These are phyloP conservation scores for Silurus aristotelis DNA, from an alignment of 2,797 vertebrate genomes.

Conservation along the genomic window DNA sequence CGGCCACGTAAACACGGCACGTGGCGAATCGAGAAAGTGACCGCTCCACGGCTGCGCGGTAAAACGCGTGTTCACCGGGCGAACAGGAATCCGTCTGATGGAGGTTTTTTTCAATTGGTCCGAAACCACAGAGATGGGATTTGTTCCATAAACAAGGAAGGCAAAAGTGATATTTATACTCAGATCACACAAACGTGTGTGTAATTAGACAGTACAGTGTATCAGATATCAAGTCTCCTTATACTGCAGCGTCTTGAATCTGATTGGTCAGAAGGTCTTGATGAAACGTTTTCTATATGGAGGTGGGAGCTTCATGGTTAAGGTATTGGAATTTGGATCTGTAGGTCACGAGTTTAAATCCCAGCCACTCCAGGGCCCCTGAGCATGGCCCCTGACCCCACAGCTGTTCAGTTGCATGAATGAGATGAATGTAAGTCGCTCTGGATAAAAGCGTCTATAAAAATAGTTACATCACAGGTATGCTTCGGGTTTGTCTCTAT, in stretches of 20 bases:
- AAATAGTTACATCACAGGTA: neutral
- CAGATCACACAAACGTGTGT: neutral
- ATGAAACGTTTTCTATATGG: too few species aligned
- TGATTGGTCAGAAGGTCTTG: neutral
- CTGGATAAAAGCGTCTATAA: neutral
- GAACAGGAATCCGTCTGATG: neutral
- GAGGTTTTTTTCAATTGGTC: neutral
- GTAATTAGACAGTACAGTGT: neutral
- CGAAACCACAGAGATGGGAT: neutral
- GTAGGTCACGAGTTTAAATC: too few species aligned
- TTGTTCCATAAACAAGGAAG: neutral
- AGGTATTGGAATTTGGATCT: too few species aligned
- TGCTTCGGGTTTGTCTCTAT: neutral
- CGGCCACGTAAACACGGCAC: neutral
- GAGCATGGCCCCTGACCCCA: too few species aligned
- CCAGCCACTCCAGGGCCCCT: too few species aligned
- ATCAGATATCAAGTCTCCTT: neutral
- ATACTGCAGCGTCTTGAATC: neutral
- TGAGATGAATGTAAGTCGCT: too few species aligned
- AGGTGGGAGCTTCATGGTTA: too few species aligned
- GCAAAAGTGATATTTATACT: neutral
- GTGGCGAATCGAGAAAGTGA: neutral
- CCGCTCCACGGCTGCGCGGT: neutral
- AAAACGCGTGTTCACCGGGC: neutral
- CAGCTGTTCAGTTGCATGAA: too few species aligned